A percentile compares a stretch with the other conserved stretches of the same genome.
These are phyloP conservation scores for Callionymus lyra DNA, from an alignment of 2,113 vertebrate species.

Conservation along the genomic window DNA sequence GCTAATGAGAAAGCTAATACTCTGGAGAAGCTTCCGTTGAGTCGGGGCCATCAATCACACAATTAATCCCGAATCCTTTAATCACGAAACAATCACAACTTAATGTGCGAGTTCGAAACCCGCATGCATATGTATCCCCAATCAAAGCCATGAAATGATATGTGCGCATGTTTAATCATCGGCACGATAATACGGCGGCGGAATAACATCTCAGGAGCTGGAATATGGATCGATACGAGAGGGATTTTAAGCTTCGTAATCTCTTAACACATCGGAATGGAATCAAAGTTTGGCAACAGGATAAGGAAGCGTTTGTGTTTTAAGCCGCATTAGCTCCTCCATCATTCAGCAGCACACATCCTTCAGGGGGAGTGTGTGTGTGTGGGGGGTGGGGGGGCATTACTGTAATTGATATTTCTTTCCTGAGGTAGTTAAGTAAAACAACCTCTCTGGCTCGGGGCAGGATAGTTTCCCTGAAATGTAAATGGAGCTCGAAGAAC, in stretches of 20 bases:
- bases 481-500: conserved; percentile 46
- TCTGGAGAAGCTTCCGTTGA: conserved; percentile 34
- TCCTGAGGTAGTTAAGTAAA: conserved; percentile 52
- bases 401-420: conserved; percentile 56
- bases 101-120: too few species aligned
- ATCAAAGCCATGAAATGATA: too few species aligned
- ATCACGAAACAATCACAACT: too few species aligned
- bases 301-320: conserved; percentile 1
- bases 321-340: conserved; percentile 6
- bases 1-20: conserved; percentile 43
- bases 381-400: conserved; percentile 12
- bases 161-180: too few species aligned
- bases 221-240: background rate
- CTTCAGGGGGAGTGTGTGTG: conserved; percentile 18
- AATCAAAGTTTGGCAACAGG: too few species aligned
- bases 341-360: conserved; percentile 20
- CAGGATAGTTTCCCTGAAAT: conserved; percentile 52
- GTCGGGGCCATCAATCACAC: conserved; percentile 32
- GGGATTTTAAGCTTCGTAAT: background rate
- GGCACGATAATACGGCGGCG: too few species aligned
- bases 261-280: too few species aligned
- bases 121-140: too few species aligned
- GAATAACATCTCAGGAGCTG: too few species aligned
- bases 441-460: conserved; percentile 40
- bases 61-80: background rate